These are phyloP conservation scores for Apoda limacodes DNA, from an alignment of 2,888 invertebrate genomes.

Conservation along the genomic window DNA sequence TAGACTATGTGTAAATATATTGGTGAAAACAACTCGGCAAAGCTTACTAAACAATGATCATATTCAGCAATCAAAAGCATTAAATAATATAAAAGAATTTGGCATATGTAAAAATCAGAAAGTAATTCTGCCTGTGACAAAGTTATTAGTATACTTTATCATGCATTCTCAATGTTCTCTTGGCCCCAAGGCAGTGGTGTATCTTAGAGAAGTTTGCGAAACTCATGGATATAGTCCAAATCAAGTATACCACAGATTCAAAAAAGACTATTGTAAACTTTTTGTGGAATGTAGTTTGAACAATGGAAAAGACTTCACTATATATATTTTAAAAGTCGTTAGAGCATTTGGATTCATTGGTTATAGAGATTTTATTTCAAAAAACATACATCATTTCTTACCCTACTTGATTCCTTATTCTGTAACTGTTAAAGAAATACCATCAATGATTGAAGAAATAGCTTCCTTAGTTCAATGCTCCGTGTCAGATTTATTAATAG, in stretches of 20 bases:
- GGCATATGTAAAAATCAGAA: constrained; percentile 42
- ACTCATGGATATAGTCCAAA: constrained; percentile 64
- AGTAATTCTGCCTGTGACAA: constrained; percentile 53
- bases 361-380: constrained; percentile 75
- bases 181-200: constrained; percentile 67
- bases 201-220: constrained; percentile 69
- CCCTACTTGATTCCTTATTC: constrained; percentile 73
- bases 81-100: constrained; percentile 65
- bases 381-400: constrained; percentile 76
- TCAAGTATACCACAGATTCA: constrained; percentile 72
- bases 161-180: constrained; percentile 72
- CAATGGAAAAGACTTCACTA: constrained; percentile 66
- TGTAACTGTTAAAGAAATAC: constrained; percentile 65
- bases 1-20: constrained; percentile 41
- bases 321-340: constrained; percentile 72
- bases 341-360: constrained; percentile 77
- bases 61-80: constrained; percentile 61
- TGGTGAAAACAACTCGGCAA: constrained; percentile 53
- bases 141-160: constrained; percentile 71
- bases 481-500: constrained; percentile 71
- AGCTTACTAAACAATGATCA: constrained; percentile 65
- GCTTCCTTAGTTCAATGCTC: constrained; percentile 69
- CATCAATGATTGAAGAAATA: constrained; percentile 74
- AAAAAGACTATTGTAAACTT: constrained; percentile 71
- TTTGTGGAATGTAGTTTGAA: constrained; percentile 72